A percentile compares a stretch with the other conserved stretches of the same genome.
Conservation (phyloP, 1,140 invertebrate species). For the Vanessa tameamea region DNA sequence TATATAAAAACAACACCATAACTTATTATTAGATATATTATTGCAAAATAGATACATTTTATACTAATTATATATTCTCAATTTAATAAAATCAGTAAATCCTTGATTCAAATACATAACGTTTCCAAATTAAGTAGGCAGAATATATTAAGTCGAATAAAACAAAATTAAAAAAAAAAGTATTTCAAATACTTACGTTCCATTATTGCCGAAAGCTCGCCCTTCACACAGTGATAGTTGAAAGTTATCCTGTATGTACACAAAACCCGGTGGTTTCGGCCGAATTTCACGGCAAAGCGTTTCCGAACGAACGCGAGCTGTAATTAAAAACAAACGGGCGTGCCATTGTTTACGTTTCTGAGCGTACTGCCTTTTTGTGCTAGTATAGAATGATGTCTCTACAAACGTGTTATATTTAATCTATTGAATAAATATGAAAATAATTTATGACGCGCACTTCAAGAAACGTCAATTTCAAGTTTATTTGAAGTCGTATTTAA, state of each 20-base stretch:
- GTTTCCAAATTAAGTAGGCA: no score
- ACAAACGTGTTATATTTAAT: neutral
- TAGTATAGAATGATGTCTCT: constrained; percentile 20
- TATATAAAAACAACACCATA: no score
- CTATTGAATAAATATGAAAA: neutral
- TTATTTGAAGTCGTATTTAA: neutral
- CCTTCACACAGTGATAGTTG: neutral
- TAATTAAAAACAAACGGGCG: constrained; percentile 45
- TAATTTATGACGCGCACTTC: neutral
- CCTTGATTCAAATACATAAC: no score
- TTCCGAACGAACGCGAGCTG: constrained; percentile 27
- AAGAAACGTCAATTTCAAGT: neutral
- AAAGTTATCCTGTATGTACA: constrained; percentile 7
- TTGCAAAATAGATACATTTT: no score
- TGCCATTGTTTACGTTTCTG: constrained; percentile 40
- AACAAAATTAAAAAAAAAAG: no score
- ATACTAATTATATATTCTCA: no score
- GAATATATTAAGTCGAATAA: no score
- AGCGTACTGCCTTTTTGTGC: constrained; percentile 29
- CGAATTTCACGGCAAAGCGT: constrained; percentile 31
- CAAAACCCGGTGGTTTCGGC: constrained; percentile 1
- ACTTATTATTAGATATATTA: no score
- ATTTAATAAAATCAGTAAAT: no score
- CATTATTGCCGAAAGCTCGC: neutral
- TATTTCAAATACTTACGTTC: neutral